Conservation (phyloP, 2,113 vertebrate species). For the Peromyscus californicus region DNA sequence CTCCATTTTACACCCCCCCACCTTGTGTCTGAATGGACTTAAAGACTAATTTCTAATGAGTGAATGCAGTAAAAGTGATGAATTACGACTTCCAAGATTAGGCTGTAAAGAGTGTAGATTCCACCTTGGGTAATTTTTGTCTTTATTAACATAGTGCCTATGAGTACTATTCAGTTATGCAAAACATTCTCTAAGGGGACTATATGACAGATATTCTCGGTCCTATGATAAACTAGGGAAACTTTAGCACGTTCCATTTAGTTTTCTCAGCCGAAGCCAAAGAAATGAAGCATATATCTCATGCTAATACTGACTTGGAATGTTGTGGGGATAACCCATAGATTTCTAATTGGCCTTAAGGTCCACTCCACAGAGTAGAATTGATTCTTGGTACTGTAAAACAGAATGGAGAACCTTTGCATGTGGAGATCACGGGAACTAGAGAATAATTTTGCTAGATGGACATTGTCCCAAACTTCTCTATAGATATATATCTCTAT, state of each 20-base stretch:
- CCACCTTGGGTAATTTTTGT: neutral
- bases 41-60: neutral
- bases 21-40: neutral
- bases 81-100: neutral
- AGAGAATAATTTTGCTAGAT: too few relatives aligned
- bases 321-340: neutral
- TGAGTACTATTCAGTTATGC: neutral
- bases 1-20: accelerated
- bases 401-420: too few relatives aligned
- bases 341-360: neutral
- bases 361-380: neutral
- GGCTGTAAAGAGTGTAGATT: neutral
- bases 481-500: neutral
- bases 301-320: neutral
- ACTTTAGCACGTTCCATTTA: neutral
- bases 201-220: neutral
- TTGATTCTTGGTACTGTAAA: neutral
- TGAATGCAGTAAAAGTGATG: neutral
- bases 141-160: neutral
- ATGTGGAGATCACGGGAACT: neutral
- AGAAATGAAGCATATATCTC: too few relatives aligned
- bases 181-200: neutral
- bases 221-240: neutral
- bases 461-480: neutral
- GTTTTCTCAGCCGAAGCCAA: neutral